Conservation (phyloP, 2,797 vertebrate species). For the Argyrosomus regius region DNA sequence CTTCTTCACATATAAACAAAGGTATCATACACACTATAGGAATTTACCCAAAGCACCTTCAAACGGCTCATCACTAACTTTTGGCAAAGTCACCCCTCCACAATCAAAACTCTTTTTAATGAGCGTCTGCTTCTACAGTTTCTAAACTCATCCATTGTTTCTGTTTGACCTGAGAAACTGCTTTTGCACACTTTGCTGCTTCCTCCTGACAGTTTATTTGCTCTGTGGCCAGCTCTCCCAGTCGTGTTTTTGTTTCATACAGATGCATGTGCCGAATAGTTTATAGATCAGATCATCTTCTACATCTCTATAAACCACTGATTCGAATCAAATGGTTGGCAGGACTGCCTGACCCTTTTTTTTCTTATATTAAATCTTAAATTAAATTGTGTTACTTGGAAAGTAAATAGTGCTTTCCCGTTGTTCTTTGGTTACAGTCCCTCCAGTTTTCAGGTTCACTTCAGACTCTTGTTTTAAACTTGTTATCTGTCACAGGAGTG, state of each 20-base stretch:
- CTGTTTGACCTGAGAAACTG: constrained; percentile 8
- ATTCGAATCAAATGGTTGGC: constrained; percentile 5
- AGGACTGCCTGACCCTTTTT: background rate
- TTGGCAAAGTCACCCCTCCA: background rate
- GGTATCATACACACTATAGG: constrained; percentile 60
- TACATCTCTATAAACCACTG: background rate
- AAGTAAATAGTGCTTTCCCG: background rate
- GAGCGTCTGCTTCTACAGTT: background rate
- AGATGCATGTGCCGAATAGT: background rate
- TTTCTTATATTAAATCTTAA: background rate
- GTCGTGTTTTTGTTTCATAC: background rate
- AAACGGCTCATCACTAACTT: background rate
- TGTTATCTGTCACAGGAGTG: constrained; percentile 78
- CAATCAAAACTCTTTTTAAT: background rate
- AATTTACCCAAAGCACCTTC: background rate
- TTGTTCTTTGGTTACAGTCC: background rate
- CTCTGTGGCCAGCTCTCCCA: background rate
- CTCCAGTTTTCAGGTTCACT: background rate
- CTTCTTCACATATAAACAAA: constrained; percentile 90
- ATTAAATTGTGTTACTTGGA: background rate
- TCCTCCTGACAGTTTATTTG: background rate
- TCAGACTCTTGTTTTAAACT: constrained; percentile 1
- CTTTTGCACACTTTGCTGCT: background rate
- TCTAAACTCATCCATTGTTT: background rate
- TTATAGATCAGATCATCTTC: background rate